These are phyloP conservation scores for Ricordea florida DNA, from an alignment of 92 coral and sea anemone genomes.

Conservation along the genomic window DNA sequence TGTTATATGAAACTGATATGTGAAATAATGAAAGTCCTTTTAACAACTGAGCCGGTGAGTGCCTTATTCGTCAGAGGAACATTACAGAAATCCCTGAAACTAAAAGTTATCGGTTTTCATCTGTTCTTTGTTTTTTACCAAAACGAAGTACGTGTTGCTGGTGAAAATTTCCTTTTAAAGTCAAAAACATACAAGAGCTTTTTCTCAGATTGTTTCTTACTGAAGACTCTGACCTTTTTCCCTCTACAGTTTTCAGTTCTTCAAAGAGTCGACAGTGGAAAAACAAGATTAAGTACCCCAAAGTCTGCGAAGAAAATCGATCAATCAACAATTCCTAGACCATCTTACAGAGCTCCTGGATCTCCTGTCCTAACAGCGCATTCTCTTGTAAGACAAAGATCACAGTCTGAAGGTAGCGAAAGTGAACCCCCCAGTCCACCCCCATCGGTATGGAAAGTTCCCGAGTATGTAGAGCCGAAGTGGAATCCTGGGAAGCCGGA, in stretches of 20 bases:
- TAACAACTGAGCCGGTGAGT: too few species aligned
- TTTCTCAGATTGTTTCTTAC: not conserved
- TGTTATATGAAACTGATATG: too few species aligned
- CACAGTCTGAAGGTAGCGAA: constrained; percentile 84
- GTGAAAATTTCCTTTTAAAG: too few species aligned
- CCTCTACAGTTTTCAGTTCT: not conserved
- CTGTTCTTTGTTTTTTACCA: too few species aligned
- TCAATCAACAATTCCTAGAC: constrained; percentile 33
- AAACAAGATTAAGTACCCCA: constrained; percentile 28
- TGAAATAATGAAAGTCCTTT: too few species aligned
- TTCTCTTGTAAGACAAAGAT: constrained; percentile 61
- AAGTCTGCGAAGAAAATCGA: constrained; percentile 67
- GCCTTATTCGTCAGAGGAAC: too few species aligned
- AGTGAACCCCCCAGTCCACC: constrained; percentile 93
- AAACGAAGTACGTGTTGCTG: too few species aligned
- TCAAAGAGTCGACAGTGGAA: constrained; percentile 25
- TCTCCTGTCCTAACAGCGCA: constrained; percentile 54
- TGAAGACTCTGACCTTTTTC: too few species aligned
- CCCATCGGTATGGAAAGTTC: constrained; percentile 99
- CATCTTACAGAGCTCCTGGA: constrained; percentile 44
- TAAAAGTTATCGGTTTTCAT: too few species aligned
- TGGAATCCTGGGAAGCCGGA: constrained; percentile 92
- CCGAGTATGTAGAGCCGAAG: constrained; percentile 95
- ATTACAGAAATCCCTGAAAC: too few species aligned
- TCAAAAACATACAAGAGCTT: too few species aligned